These are phyloP conservation scores for Caenorhabditis parvicauda DNA, from an alignment of 2,888 invertebrate genomes.

Conservation along the genomic window DNA sequence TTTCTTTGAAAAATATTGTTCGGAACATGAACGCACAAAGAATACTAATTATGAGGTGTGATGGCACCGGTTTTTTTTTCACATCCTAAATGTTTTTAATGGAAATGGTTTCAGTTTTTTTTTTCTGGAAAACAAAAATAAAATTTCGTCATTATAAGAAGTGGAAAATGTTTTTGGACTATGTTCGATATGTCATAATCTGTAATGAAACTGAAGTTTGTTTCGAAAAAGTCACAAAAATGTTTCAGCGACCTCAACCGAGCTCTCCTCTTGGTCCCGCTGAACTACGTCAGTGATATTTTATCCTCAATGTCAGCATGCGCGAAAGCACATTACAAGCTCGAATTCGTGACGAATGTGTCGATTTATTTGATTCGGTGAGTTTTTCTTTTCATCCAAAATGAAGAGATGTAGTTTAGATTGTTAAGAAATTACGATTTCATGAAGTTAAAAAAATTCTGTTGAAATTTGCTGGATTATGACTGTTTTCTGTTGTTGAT, in stretches of 20 bases:
- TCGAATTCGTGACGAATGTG: constrained; percentile 77
- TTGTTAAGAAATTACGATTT: background rate
- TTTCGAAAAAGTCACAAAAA: too few relatives aligned
- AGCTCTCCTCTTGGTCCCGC: constrained; percentile 80
- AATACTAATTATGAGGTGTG: too few relatives aligned
- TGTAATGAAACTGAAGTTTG: background rate
- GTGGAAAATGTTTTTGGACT: background rate
- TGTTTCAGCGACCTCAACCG: constrained; percentile 82
- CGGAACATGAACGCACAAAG: too few relatives aligned
- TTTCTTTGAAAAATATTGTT: too few relatives aligned
- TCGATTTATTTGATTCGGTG: constrained; percentile 71
- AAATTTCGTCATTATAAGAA: background rate
- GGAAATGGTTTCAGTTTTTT: background rate
- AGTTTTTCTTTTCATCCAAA: constrained; percentile 2
- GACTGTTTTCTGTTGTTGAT: background rate
- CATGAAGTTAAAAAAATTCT: background rate
- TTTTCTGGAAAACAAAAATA: background rate
- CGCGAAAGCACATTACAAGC: constrained; percentile 72
- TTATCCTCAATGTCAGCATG: constrained; percentile 74
- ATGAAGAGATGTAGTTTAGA: background rate
- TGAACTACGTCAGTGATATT: constrained; percentile 77
- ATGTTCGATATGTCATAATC: background rate
- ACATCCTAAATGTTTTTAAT: background rate
- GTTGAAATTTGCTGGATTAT: background rate
- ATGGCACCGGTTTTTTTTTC: too few relatives aligned